Evolutionary conservation across 2,797 vertebrate genomes (phyloP), one percentile per base, ranked within the genome.

Genomic region (Capromys pilorides): DNA sequence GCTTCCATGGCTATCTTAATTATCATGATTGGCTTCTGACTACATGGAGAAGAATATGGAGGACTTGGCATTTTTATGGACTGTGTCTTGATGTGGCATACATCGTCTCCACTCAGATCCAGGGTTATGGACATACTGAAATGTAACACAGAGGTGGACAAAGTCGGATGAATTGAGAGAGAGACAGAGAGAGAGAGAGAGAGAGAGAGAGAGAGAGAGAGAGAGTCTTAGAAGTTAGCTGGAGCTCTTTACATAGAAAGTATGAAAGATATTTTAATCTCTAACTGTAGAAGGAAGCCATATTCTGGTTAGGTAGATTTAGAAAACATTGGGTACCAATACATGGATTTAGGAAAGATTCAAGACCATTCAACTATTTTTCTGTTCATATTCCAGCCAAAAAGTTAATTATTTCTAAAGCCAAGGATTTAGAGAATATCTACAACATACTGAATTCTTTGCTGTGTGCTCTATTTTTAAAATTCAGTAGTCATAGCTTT

Each of bases 381-480:
- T 26, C 16, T 75, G 7, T 85, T 94, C 92, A 79, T 85, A 79
- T 8, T 82, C 12, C 9, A 88, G 41, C 9, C 59, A 33, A 6
- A 79, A 71, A 59, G 10, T 80, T 86, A 86, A 41, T 88, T 91
- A 57, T 24, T 81, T 41, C 49, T 62, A 78, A 90, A 84, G 86
- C n/a, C 16, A 83, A 95, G n/a, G 57, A 69, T 86, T 87, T 83
- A 92, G 79, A 81, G 54, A 81, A 19, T 18, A 62, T 77, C 19
- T 82, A 22, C 26, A 80, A n/a, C 11, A 5, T 33, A 14, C 6
- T 16, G 31, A n/a, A 16, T 8, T 71, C 28, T 36, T 49, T 22
- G n/a, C 67, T 79, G 61, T 82, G 54, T 82, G 9, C 26, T 45
- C 18, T 28, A 4, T 64, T 22, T 64, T 85, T 90, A 45, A 33